Conservation (phyloP, 2,888 invertebrate species). For the Xestia xanthographa region DNA sequence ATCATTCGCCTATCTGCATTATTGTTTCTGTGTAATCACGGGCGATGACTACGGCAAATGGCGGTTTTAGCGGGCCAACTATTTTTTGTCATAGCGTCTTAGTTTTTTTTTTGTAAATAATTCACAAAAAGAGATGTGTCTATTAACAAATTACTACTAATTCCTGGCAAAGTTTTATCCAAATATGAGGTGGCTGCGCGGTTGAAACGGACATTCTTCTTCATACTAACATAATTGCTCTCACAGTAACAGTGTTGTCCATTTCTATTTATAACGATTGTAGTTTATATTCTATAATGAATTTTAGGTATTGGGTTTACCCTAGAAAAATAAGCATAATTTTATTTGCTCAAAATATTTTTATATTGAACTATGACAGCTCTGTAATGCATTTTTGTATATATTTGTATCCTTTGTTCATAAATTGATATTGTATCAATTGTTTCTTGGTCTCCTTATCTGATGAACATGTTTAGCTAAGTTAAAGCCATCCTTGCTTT, state of each 20-base stretch:
- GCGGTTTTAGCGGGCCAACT: no score
- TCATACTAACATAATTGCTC: slow-evolving; percentile 49
- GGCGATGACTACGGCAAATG: no score
- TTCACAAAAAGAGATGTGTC: no score
- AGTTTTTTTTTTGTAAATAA: no score
- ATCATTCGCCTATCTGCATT: no score
- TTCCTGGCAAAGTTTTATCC: no score
- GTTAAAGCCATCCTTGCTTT: slow-evolving; percentile 68
- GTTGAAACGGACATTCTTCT: background rate
- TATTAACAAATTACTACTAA: no score
- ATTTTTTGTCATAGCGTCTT: no score
- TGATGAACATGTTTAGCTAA: slow-evolving; percentile 57
- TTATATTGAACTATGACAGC: slow-evolving; percentile 61
- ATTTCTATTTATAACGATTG: slow-evolving; percentile 47
- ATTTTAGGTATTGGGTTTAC: slow-evolving; percentile 67
- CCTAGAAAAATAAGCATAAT: slow-evolving; percentile 70
- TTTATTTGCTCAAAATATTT: slow-evolving; percentile 72
- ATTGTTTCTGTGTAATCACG: no score
- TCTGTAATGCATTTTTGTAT: slow-evolving; percentile 61
- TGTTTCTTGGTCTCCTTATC: slow-evolving; percentile 45
- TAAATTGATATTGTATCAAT: slow-evolving; percentile 29
- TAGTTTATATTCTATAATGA: slow-evolving; percentile 57
- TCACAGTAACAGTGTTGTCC: slow-evolving; percentile 57
- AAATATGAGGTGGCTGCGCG: no score
- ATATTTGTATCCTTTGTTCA: slow-evolving; percentile 41